Conservation (phyloP, 1,140 invertebrate genomes). For the Phortica variegata region DNA sequence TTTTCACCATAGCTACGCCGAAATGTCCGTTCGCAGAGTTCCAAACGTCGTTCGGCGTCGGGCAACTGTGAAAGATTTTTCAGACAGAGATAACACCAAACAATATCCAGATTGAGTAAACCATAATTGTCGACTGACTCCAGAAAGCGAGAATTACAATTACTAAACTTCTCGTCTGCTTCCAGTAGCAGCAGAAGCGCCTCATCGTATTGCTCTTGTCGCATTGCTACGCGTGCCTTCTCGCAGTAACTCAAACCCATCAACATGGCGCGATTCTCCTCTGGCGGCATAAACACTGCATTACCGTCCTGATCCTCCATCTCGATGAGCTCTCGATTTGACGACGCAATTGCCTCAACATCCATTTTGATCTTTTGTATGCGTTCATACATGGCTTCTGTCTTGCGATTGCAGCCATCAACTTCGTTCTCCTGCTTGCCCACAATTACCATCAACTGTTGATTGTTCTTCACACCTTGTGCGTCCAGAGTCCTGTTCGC, state of each 20-base stretch:
- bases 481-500: conserved; percentile 57
- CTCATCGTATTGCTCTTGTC: conserved; percentile 65
- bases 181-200: conserved; percentile 73
- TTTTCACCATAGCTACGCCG: conserved; percentile 69
- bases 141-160: conserved; percentile 68
- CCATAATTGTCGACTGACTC: conserved; percentile 76
- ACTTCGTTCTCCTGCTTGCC: conserved; percentile 13
- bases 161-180: conserved; percentile 71
- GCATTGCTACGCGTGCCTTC: conserved; percentile 68
- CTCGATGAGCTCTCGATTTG: conserved; percentile 42
- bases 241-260: conserved; percentile 77
- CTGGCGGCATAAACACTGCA: conserved; percentile 65
- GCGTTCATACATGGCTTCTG: conserved; percentile 35
- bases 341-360: conserved; percentile 37
- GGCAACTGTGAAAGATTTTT: conserved; percentile 68
- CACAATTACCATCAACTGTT: conserved; percentile 67
- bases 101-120: conserved; percentile 77
- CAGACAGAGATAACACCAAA: conserved; percentile 80
- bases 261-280: conserved; percentile 68
- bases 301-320: conserved; percentile 77
- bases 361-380: conserved; percentile 39
- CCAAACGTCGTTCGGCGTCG: conserved; percentile 69
- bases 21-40: conserved; percentile 68
- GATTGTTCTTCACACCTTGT: conserved; percentile 66
- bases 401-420: too few species aligned